Conservation (phyloP, 2,113 vertebrate genomes). For the Protobothrops mucrosquamatus region DNA sequence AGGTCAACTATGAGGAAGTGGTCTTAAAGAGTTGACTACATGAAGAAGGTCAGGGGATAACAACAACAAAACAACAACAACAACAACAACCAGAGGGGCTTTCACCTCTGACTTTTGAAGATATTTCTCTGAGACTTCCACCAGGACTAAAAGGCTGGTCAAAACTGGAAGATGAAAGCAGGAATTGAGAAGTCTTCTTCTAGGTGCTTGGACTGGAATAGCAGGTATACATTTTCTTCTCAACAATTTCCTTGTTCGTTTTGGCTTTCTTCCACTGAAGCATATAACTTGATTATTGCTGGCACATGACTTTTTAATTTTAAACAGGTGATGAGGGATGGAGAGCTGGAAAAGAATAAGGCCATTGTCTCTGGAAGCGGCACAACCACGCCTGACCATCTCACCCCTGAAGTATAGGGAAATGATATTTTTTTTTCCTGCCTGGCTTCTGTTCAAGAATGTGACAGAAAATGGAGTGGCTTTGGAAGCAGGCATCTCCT, state of each 20-base stretch:
- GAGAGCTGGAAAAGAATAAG: not conserved
- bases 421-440: not conserved
- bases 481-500: not conserved
- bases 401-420: not conserved
- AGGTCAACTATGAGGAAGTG: not conserved
- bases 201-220: not conserved
- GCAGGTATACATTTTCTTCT: not conserved
- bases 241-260: not conserved
- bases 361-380: not conserved
- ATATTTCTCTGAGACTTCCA: not conserved
- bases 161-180: not conserved
- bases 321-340: not conserved
- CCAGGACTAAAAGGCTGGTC: not conserved
- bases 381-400: not conserved
- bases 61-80: not conserved
- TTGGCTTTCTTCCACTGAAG: conserved; percentile 4
- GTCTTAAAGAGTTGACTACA: not conserved
- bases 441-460: not conserved
- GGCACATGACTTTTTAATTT: not conserved
- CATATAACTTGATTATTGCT: not conserved
- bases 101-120: not conserved
- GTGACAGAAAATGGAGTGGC: not conserved
- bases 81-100: not conserved
- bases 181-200: not conserved
- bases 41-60: not conserved